Percentiles rank a stretch among this genome's conserved stretches.
phyloP scores from a whole-genome alignment of 53 echinoderm and acorn worm genomes.

The Apostichopus leukothele region DNA sequence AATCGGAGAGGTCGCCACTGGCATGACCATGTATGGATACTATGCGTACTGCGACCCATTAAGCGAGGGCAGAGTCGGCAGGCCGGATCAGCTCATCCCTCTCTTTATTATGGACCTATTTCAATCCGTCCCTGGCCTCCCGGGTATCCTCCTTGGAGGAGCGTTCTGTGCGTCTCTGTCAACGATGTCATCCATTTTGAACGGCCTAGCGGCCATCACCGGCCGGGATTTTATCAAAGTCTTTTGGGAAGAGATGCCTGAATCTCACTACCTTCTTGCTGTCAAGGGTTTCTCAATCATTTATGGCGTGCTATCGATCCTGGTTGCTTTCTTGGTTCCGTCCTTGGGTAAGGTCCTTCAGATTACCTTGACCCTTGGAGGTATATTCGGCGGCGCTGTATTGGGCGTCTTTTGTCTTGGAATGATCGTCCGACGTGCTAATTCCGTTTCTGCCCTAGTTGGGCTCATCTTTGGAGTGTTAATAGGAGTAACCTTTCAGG shows the following conservation, averaged over 20 bases:
- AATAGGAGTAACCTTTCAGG: constrained; percentile 21
- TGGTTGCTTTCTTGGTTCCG: constrained; percentile 35
- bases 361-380: constrained; percentile 11
- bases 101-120: constrained; percentile 31
- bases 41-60: constrained; percentile 38
- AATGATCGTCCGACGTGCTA: constrained; percentile 31
- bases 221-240: constrained; percentile 28
- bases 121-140: constrained; percentile 19
- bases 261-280: not conserved
- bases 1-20: too few relatives aligned
- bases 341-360: constrained; percentile 37
- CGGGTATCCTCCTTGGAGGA: constrained; percentile 25
- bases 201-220: constrained; percentile 34
- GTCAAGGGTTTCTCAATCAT: constrained; percentile 11
- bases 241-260: constrained; percentile 4
- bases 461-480: constrained; percentile 15
- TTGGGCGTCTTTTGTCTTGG: constrained; percentile 40
- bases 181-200: constrained; percentile 36
- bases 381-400: constrained; percentile 20
- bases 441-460: not conserved
- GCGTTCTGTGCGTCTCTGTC: constrained; percentile 36
- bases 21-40: too few relatives aligned
- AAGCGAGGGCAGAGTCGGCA: not conserved
- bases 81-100: constrained; percentile 31
- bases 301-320: not conserved